These are phyloP conservation scores for Electrophaes corylata DNA, from an alignment of 2,888 invertebrate species.

Conservation along the genomic window DNA sequence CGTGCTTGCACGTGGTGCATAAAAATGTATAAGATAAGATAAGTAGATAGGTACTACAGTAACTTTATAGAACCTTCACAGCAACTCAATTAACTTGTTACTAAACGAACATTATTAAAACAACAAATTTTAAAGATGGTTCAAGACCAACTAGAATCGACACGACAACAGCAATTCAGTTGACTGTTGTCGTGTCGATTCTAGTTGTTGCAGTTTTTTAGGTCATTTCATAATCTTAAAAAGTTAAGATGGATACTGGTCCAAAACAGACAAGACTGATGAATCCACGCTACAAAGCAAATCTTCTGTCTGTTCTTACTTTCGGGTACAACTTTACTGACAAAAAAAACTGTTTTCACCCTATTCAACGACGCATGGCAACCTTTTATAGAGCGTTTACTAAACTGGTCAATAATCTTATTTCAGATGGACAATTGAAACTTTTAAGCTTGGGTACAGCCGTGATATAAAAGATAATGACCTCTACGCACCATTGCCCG, in stretches of 20 bases:
- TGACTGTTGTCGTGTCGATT: too few relatives aligned
- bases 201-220: neutral
- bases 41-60: neutral
- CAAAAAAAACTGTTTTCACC: neutral
- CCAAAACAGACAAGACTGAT: constrained; percentile 66
- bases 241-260: constrained; percentile 68
- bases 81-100: neutral
- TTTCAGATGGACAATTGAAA: constrained; percentile 88
- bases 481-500: constrained; percentile 86
- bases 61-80: neutral
- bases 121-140: too few relatives aligned
- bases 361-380: too few relatives aligned
- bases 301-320: constrained; percentile 79
- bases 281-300: constrained; percentile 82
- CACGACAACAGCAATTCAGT: neutral
- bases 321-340: constrained; percentile 69
- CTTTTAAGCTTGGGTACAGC: constrained; percentile 87
- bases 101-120: too few relatives aligned
- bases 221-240: constrained; percentile 14
- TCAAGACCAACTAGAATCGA: constrained; percentile 18
- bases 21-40: neutral
- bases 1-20: constrained; percentile 18
- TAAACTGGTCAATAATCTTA: neutral
- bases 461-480: constrained; percentile 87
- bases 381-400: neutral